Evolutionary conservation across 2,888 invertebrate genomes (phyloP).

Genomic region (Euspilapteryx auroguttella): DNA sequence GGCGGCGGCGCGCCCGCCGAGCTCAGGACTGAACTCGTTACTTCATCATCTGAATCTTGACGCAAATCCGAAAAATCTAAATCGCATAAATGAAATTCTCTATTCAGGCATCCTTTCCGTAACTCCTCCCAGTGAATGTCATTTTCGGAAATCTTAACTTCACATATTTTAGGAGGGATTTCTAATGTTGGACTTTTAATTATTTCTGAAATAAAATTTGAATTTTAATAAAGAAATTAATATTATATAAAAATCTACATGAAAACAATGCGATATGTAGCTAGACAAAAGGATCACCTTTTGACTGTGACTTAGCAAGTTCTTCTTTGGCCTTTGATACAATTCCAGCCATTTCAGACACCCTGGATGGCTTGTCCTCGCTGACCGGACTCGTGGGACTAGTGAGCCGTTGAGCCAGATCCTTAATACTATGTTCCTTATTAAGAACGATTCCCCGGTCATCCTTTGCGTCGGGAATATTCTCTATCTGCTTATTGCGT

Average conservation of each 20-base stretch:
- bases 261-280: not conserved
- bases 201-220: constrained; percentile 53
- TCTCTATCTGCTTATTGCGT: constrained; percentile 60
- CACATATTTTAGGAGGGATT: constrained; percentile 63
- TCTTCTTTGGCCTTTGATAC: constrained; percentile 94
- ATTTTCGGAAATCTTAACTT: constrained; percentile 87
- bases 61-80: constrained; percentile 94
- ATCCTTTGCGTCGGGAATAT: constrained; percentile 56
- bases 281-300: constrained; percentile 52
- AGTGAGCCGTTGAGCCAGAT: constrained; percentile 82
- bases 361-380: constrained; percentile 67
- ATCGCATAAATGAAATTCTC: constrained; percentile 86
- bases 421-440: constrained; percentile 85
- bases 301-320: constrained; percentile 83
- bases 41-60: constrained; percentile 85
- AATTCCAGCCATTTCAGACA: constrained; percentile 85
- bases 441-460: constrained; percentile 70
- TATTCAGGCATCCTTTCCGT: constrained; percentile 67
- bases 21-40: constrained; percentile 67
- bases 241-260: not conserved
- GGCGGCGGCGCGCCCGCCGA: constrained; percentile 74
- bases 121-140: constrained; percentile 96
- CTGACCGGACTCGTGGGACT: constrained; percentile 62
- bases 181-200: constrained; percentile 72
- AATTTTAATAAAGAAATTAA: not conserved